A percentile compares a stretch with the other conserved stretches of the same genome.
phyloP scores from a whole-genome alignment of 1,140 invertebrate species.

The Venturia canescens region DNA sequence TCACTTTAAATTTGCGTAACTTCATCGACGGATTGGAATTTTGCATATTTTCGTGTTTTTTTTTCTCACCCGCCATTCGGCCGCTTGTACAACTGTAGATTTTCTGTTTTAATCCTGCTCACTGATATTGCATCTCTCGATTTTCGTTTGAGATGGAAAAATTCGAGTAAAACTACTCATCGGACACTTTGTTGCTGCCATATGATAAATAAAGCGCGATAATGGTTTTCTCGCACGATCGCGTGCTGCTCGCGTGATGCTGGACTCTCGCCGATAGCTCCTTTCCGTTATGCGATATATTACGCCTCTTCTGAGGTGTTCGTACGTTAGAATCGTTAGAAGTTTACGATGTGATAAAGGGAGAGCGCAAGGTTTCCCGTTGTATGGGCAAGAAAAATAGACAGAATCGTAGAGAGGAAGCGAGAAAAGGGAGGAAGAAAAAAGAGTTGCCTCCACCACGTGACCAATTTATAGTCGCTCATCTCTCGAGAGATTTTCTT shows the following conservation, averaged over 20 bases:
- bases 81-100: no score
- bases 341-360: conserved; percentile 63
- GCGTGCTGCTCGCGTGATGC: conserved; percentile 23
- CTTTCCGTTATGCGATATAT: conserved; percentile 12
- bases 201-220: conserved; percentile 19
- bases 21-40: no score
- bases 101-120: no score
- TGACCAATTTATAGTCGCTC: conserved; percentile 4
- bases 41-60: no score
- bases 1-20: no score
- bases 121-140: no score
- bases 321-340: conserved; percentile 42
- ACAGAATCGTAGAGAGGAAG: background rate
- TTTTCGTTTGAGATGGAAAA: background rate
- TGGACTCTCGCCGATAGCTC: conserved; percentile 19
- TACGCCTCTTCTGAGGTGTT: conserved; percentile 13
- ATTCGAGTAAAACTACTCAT: background rate
- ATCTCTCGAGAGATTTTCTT: background rate
- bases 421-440: background rate
- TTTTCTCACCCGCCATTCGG: no score
- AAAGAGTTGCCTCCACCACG: background rate
- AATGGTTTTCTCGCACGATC: conserved; percentile 33
- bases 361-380: conserved; percentile 39
- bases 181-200: conserved; percentile 22
- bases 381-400: background rate